Conservation (phyloP, 2,888 invertebrate species). For the Osmoderma eremita region DNA sequence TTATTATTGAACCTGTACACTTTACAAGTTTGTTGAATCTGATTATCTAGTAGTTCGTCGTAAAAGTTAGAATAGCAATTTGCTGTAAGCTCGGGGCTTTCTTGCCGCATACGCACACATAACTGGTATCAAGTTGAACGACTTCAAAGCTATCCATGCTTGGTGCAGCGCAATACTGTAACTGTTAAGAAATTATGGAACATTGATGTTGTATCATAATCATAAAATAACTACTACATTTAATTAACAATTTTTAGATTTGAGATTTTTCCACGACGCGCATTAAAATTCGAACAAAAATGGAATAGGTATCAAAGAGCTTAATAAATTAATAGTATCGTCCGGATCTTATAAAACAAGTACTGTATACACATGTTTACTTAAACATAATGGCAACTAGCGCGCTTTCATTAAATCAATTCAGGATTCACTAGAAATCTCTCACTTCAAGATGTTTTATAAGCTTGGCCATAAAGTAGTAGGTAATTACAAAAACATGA, state of each 20-base stretch:
- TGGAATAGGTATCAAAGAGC: no score
- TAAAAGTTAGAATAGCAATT: constrained; percentile 34
- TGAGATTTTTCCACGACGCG: no score
- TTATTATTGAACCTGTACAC: constrained; percentile 36
- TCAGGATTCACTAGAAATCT: not conserved
- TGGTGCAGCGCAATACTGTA: constrained; percentile 12
- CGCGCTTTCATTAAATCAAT: not conserved
- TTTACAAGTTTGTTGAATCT: constrained; percentile 35
- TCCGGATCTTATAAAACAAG: no score
- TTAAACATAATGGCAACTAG: not conserved
- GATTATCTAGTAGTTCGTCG: constrained; percentile 27
- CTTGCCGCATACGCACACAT: constrained; percentile 12
- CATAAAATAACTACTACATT: no score
- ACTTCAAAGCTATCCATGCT: constrained; percentile 16
- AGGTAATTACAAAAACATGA: constrained; percentile 26
- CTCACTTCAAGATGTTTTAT: constrained; percentile 3
- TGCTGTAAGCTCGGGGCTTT: constrained; percentile 23
- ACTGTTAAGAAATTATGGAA: constrained; percentile 9
- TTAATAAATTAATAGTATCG: no score
- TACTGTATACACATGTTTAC: not conserved
- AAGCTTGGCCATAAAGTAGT: constrained; percentile 9
- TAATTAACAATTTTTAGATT: no score
- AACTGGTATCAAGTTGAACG: constrained; percentile 26
- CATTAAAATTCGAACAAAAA: no score
- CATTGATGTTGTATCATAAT: no score